A percentile compares a stretch with the other conserved stretches of the same genome.
Conservation (phyloP, 2,888 invertebrate species). For the Caenorhabditis sp. region DNA sequence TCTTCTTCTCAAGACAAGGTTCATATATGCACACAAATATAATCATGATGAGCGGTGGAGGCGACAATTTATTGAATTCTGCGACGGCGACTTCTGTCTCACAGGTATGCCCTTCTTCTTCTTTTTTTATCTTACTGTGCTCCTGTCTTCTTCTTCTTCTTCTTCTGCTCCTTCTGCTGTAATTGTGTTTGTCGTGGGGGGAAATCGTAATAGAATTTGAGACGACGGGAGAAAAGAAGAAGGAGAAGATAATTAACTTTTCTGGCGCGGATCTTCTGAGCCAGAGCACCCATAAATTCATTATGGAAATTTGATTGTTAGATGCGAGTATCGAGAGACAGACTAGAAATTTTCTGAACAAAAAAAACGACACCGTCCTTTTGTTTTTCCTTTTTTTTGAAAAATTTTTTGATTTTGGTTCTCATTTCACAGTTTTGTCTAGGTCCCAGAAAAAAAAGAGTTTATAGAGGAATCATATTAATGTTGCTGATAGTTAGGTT, state of each 20-base stretch:
- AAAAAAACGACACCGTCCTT: constrained; percentile 3
- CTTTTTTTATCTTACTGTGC: background rate
- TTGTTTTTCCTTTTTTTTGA: constrained; percentile 8
- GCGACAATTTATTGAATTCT: background rate
- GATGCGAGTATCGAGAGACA: constrained; percentile 15
- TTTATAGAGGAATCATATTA: no score
- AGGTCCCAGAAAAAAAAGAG: no score
- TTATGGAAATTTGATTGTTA: constrained; percentile 64
- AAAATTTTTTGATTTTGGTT: no score
- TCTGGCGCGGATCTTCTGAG: constrained; percentile 42
- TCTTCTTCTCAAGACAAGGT: background rate
- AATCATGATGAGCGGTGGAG: background rate
- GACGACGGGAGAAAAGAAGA: constrained; percentile 19
- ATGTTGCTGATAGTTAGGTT: no score
- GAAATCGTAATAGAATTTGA: constrained; percentile 48
- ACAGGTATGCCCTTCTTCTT: constrained; percentile 21
- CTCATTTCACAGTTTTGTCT: no score
- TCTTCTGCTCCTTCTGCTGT: no score
- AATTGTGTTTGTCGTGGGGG: constrained; percentile 24
- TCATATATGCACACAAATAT: constrained; percentile 3
- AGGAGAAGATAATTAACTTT: constrained; percentile 57
- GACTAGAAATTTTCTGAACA: background rate
- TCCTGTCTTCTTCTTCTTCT: background rate
- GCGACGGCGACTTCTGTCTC: constrained; percentile 26
- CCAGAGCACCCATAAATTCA: constrained; percentile 55